Percentiles rank a stretch among this genome's conserved stretches.
These are phyloP conservation scores for Epinotia ramella DNA, from an alignment of 2,888 invertebrate species.

Conservation along the genomic window DNA sequence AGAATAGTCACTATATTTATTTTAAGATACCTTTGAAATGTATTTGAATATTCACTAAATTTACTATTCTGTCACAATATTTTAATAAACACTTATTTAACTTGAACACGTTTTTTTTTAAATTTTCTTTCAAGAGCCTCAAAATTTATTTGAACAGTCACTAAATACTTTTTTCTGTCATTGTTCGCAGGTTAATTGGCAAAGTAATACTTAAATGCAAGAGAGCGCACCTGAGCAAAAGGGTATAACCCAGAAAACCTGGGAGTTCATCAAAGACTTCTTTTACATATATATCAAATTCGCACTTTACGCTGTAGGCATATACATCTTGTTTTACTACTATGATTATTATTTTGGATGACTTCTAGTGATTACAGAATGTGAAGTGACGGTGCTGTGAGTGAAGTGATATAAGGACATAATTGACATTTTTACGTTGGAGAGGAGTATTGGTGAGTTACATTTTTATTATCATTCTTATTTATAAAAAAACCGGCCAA, in stretches of 20 bases:
- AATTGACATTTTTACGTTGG: slow-evolving; percentile 42
- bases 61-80: background rate
- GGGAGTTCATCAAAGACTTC: slow-evolving; percentile 69
- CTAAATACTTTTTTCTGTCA: slow-evolving; percentile 18
- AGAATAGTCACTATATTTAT: background rate
- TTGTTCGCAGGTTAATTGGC: slow-evolving; percentile 59
- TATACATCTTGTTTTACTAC: slow-evolving; percentile 74
- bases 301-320: slow-evolving; percentile 70
- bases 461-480: background rate
- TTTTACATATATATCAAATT: slow-evolving; percentile 74
- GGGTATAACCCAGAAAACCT: slow-evolving; percentile 58
- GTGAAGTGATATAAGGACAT: slow-evolving; percentile 40
- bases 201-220: slow-evolving; percentile 60
- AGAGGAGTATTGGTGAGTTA: slow-evolving; percentile 47
- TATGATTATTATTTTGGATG: slow-evolving; percentile 77
- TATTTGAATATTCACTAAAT: background rate
- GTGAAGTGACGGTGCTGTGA: slow-evolving; percentile 61
- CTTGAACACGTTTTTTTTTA: too few species aligned
- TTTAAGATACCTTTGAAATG: background rate
- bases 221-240: slow-evolving; percentile 50
- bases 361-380: slow-evolving; percentile 59
- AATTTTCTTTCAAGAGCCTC: too few species aligned
- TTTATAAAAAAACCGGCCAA: too few species aligned
- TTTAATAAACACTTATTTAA: background rate
- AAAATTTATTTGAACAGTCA: background rate